Evolutionary conservation across 2,888 invertebrate species (phyloP).

Genomic region (Drosophila fungiperda): DNA sequence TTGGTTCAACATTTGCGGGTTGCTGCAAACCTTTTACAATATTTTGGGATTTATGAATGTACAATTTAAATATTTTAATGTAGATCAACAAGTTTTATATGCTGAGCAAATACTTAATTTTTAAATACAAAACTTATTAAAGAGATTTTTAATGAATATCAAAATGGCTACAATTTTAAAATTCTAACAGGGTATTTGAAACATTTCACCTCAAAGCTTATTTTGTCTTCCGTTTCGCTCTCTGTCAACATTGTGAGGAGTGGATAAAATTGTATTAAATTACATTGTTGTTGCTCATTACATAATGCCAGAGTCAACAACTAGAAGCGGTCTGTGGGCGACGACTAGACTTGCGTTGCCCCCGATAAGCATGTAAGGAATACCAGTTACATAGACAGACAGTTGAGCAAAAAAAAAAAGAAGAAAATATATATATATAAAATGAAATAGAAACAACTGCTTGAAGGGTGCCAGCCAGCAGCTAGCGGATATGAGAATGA

Average conservation of each 20-base stretch:
- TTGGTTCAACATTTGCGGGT: background rate
- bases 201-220: background rate
- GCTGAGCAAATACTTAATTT: background rate
- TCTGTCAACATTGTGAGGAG: conserved; percentile 42
- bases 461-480: background rate
- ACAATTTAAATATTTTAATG: background rate
- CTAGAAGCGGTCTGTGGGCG: conserved; percentile 48
- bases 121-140: background rate
- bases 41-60: background rate
- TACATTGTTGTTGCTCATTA: conserved; percentile 78
- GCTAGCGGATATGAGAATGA: conserved; percentile 32
- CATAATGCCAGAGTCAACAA: conserved; percentile 73
- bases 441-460: conserved; percentile 8
- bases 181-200: conserved; percentile 36
- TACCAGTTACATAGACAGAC: conserved; percentile 25
- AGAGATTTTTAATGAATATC: background rate
- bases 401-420: conserved; percentile 8
- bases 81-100: background rate
- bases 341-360: conserved; percentile 13
- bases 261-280: conserved; percentile 79
- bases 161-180: background rate
- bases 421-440: background rate
- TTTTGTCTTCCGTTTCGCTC: conserved; percentile 43
- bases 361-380: conserved; percentile 37
- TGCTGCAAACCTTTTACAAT: background rate